Evolutionary conservation across 2,113 vertebrate species (phyloP).

Genomic region (Gnathonemus longibarbis): DNA sequence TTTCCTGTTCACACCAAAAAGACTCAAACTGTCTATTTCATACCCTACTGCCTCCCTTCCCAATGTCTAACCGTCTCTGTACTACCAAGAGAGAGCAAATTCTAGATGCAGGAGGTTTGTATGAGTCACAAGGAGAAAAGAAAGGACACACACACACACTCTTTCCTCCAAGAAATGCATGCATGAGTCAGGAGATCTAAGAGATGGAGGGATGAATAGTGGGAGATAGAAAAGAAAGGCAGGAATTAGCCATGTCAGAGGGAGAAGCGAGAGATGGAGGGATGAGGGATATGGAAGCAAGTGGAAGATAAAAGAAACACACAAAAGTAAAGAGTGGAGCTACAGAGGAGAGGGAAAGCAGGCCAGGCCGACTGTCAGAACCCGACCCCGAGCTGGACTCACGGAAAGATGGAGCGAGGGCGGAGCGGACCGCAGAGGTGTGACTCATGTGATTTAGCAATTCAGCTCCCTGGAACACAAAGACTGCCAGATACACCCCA

Average conservation of each 20-base stretch:
- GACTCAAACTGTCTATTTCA: neutral
- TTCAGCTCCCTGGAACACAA: neutral
- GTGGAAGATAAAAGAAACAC: neutral
- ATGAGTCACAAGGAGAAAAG: neutral
- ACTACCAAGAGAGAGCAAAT: neutral
- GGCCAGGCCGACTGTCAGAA: neutral
- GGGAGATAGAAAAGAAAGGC: neutral
- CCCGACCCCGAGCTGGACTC: neutral
- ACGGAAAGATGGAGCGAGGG: neutral
- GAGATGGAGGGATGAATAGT: neutral
- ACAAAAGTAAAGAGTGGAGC: neutral
- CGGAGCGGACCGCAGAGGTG: neutral
- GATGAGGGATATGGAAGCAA: neutral
- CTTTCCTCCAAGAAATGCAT: neutral
- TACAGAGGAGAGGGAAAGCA: neutral
- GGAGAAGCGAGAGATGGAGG: neutral
- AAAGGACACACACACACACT: neutral
- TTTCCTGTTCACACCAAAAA: neutral
- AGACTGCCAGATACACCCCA: neutral
- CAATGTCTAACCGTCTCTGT: neutral
- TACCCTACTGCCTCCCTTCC: neutral
- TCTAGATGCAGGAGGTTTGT: neutral
- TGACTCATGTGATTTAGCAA: slow-evolving; percentile 2
- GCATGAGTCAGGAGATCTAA: neutral
- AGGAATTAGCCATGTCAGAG: neutral